Conservation (phyloP, 2,113 vertebrate species). For the Scomber japonicus region DNA sequence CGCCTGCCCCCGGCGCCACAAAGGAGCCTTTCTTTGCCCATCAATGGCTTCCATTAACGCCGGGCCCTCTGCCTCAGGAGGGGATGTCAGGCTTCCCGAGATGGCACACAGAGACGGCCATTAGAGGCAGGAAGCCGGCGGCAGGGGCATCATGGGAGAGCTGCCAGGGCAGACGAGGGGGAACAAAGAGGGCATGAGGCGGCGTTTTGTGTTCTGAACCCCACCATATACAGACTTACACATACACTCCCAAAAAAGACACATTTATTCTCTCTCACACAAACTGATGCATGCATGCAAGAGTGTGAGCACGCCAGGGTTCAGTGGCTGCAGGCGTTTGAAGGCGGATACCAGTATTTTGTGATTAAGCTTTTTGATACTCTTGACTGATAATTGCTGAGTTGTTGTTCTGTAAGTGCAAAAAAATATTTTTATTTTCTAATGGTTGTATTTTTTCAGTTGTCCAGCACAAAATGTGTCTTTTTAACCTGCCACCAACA, state of each 20-base stretch:
- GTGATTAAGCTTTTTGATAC: neutral
- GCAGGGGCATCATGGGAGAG: constrained; percentile 76
- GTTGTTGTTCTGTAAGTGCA: neutral
- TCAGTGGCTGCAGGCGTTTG: constrained; percentile 7
- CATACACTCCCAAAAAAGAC: constrained; percentile 55
- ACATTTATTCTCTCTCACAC: constrained; percentile 49
- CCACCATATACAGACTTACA: constrained; percentile 43
- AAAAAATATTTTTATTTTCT: neutral
- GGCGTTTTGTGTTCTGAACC: constrained; percentile 69
- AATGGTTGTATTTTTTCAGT: neutral
- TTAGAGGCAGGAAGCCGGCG: constrained; percentile 86
- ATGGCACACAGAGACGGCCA: constrained; percentile 84
- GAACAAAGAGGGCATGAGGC: constrained; percentile 68
- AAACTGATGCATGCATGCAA: neutral
- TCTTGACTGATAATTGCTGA: neutral
- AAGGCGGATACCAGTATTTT: neutral
- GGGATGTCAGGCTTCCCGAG: constrained; percentile 85
- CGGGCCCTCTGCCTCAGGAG: constrained; percentile 77
- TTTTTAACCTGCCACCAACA: too few relatives aligned
- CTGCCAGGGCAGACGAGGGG: constrained; percentile 69
- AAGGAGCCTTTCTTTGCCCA: constrained; percentile 83
- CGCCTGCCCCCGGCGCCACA: constrained; percentile 81
- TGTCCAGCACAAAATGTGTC: neutral
- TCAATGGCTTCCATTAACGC: constrained; percentile 87
- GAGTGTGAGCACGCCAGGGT: neutral